Conservation (phyloP, 2,113 vertebrate species). For the Psammodynastes pulverulentus region DNA sequence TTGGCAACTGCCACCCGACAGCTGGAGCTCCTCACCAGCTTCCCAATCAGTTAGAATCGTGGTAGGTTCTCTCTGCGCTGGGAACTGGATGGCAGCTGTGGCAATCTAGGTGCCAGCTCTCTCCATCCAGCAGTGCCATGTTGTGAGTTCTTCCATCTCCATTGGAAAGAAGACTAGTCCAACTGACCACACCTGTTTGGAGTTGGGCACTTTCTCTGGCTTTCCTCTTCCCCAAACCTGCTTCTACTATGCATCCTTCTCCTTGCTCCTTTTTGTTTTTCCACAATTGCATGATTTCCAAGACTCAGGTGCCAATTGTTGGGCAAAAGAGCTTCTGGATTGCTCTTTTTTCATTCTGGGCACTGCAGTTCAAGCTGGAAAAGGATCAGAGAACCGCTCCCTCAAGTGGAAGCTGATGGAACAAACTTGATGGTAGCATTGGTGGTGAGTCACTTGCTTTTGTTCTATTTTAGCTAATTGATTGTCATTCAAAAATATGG, state of each 20-base stretch:
- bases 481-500: neutral
- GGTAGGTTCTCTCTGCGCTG: neutral
- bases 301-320: neutral
- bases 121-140: neutral
- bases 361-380: neutral
- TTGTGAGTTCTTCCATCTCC: neutral
- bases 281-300: neutral
- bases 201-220: neutral
- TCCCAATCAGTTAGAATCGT: neutral
- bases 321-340: neutral
- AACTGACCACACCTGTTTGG: neutral
- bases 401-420: neutral
- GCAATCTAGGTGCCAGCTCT: neutral
- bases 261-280: neutral
- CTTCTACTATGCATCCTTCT: neutral
- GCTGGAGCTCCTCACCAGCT: neutral
- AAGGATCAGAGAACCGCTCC: neutral
- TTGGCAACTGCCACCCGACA: neutral
- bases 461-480: neutral
- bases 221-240: neutral
- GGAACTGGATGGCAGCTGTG: conserved; percentile 10
- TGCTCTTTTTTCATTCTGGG: neutral
- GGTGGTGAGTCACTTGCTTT: neutral
- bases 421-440: neutral
- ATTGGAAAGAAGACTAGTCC: neutral